Evolutionary conservation across 2,888 invertebrate genomes (phyloP), one percentile per base, ranked within the genome.

Genomic region (Agrochola lota): DNA sequence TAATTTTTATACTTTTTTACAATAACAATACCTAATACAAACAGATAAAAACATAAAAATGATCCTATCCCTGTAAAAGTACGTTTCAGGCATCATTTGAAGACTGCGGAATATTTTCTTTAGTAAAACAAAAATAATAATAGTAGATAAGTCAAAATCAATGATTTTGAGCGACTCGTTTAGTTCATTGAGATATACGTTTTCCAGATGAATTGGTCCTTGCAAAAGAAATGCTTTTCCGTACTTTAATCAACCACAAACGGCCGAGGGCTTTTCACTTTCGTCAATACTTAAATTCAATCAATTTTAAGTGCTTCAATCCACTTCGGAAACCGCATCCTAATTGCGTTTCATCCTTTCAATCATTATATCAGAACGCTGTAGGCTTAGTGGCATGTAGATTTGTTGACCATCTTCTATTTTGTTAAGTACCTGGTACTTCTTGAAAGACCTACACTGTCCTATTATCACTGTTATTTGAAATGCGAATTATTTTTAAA

Each of bases 231-330:
- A 81, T 69, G 26, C 49, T 74, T 73, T 57, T n/a, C 30, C 52
- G 20, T 69, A 46, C 26, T 79, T 79, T 79, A 75, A 79, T 72
- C 69, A 79, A 70, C 64, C 35, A 52, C 40, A 59, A 40, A 49
- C 12, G 52, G 55, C 60, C 40, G 55, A 59, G 35, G 12, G 46
- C 40, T 73, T 73, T 62, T 26, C 17, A 63, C 26, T 46, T 66
- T 71, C 52, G 49, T 40, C 46, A 66, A 71, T 78, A 79, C 64
- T 70, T 67, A 62, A 80, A 66, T 74, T 71, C 52, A 71, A 75
- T 80, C 63, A 43, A 78, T 57, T 77, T 75, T 57, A 80, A 83
- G 55, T 30, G 60, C n/a, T 82, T 78, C 69, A 78, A 87, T 85
- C 62, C 68, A 84, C 83, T 87, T 67, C 60, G 64, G 57, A n/a